A percentile compares a stretch with the other conserved stretches of the same genome.
These are phyloP conservation scores for fruit fly (Drosophila melanogaster) DNA, from an alignment of 1,140 invertebrate species.

Conservation along the genomic window Release_6_plus_ISO1_MT NT_033777.3:24431501-24432000, in stretches of 20 bases:
- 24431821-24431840: neutral
- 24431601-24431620: neutral
- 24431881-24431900: neutral
- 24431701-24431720: too few species aligned
- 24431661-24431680: too few species aligned
- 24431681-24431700: too few species aligned
- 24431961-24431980: conserved; percentile 56
- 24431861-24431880: neutral
- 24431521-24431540: conserved; percentile 38
- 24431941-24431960: conserved; percentile 73
- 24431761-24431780: too few species aligned
- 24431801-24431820: too few species aligned
- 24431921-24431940: conserved; percentile 71
- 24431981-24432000: conserved; percentile 59
- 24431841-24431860: conserved; percentile 1
- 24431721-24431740: too few species aligned
- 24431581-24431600: neutral
- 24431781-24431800: too few species aligned
- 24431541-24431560: conserved; percentile 24
- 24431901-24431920: conserved; percentile 51
- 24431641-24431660: neutral
- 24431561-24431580: conserved; percentile 23
- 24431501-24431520: neutral
- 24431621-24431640: neutral
- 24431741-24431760: too few species aligned